Conservation (phyloP, 2,888 invertebrate genomes). For the Candidula unifasciata region DNA sequence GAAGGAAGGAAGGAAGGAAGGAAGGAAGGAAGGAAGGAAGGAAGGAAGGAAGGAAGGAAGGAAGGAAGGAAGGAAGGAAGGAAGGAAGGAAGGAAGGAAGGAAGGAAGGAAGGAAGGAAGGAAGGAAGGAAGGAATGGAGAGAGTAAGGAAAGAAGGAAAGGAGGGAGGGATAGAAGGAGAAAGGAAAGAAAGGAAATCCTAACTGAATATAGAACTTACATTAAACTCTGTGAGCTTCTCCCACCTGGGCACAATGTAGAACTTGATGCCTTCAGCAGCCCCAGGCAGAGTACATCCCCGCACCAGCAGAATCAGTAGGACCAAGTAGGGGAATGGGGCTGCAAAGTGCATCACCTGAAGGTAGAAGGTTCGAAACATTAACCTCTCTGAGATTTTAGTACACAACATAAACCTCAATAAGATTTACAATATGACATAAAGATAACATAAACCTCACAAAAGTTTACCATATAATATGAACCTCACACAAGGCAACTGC, state of each 20-base stretch:
- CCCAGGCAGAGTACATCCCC: constrained; percentile 71
- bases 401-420: too few relatives aligned
- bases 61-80: background rate
- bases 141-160: background rate
- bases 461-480: too few relatives aligned
- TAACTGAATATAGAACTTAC: constrained; percentile 54
- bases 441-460: too few relatives aligned
- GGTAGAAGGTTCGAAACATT: too few relatives aligned
- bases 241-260: constrained; percentile 71
- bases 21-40: too few relatives aligned
- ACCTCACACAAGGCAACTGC: too few relatives aligned
- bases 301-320: constrained; percentile 67
- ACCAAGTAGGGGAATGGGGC: constrained; percentile 73
- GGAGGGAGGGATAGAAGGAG: background rate
- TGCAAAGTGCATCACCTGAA: constrained; percentile 76
- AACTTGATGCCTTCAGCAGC: constrained; percentile 72
- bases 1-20: too few relatives aligned
- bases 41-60: background rate
- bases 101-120: background rate
- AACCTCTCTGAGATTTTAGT: too few relatives aligned
- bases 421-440: too few relatives aligned
- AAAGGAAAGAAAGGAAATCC: too few relatives aligned
- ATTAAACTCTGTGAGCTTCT: constrained; percentile 69
- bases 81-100: background rate
- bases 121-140: background rate